Conservation (phyloP, 2,888 invertebrate species). For the Neoaliturus tenellus region DNA sequence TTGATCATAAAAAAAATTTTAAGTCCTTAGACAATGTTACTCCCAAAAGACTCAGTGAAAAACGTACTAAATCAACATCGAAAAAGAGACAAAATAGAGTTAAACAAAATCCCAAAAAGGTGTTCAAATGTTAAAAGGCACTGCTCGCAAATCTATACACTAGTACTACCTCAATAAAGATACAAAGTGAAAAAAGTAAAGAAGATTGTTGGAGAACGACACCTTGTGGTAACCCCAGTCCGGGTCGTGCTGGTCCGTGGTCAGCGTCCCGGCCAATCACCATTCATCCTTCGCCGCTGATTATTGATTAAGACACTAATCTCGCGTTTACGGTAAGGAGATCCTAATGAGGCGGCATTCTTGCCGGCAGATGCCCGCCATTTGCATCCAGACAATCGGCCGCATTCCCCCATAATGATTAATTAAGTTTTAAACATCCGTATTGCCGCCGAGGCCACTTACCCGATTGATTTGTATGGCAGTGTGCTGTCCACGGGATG, state of each 20-base stretch:
- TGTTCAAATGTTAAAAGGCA: too few relatives aligned
- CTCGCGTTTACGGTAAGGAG: constrained; percentile 49
- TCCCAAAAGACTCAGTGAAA: too few relatives aligned
- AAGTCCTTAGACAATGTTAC: too few relatives aligned
- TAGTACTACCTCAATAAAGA: too few relatives aligned
- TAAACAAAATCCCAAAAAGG: too few relatives aligned
- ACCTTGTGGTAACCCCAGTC: constrained; percentile 17
- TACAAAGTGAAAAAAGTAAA: too few relatives aligned
- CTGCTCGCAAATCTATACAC: too few relatives aligned
- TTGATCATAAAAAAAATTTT: too few relatives aligned
- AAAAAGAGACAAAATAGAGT: too few relatives aligned
- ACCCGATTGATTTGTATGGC: constrained; percentile 44
- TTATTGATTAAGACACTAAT: constrained; percentile 58
- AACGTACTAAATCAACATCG: too few relatives aligned
- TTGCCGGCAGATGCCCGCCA: constrained; percentile 49
- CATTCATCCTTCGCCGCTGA: constrained; percentile 48
- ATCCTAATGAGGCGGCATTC: constrained; percentile 53
- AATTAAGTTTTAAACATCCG: constrained; percentile 52
- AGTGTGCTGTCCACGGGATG: constrained; percentile 15
- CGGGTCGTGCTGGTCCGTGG: background rate
- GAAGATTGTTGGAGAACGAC: background rate
- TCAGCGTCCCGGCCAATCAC: constrained; percentile 44
- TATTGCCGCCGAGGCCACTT: constrained; percentile 30
- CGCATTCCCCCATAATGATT: constrained; percentile 55
- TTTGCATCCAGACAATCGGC: constrained; percentile 49